Conservation (phyloP, 2,888 invertebrate species). For the Andrena trimmerana region DNA sequence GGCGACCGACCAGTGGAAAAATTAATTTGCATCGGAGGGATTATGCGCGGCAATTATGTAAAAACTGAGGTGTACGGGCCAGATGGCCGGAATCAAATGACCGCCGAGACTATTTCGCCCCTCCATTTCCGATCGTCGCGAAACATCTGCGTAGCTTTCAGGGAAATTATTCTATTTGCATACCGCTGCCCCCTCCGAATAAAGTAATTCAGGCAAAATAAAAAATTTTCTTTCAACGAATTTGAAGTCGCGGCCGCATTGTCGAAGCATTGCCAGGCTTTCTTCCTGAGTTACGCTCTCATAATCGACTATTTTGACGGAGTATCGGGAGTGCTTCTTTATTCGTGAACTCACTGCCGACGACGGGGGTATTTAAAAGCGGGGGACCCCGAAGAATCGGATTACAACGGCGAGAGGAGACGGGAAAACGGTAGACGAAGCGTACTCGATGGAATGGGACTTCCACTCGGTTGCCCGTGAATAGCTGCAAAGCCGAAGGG, state of each 20-base stretch:
- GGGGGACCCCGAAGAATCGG: conserved; percentile 66
- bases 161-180: conserved; percentile 62
- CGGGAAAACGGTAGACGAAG: conserved; percentile 29
- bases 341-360: not conserved
- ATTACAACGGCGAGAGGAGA: conserved; percentile 69
- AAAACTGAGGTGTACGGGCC: conserved; percentile 45
- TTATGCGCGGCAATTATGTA: conserved; percentile 36
- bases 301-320: not conserved
- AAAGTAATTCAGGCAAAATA: not conserved
- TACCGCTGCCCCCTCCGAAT: not conserved
- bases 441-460: conserved; percentile 75
- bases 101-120: conserved; percentile 74
- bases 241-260: not conserved
- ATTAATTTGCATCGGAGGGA: conserved; percentile 18
- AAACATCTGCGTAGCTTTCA: conserved; percentile 72
- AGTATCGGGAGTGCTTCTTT: not conserved
- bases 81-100: conserved; percentile 74
- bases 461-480: conserved; percentile 81
- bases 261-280: not conserved
- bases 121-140: conserved; percentile 52
- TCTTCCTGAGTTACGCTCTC: not conserved
- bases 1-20: conserved; percentile 12
- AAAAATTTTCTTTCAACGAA: not conserved
- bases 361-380: conserved; percentile 32
- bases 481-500: conserved; percentile 77